Conservation (phyloP, 2,797 vertebrate genomes). For the Melanotaenia maccullochi region DNA sequence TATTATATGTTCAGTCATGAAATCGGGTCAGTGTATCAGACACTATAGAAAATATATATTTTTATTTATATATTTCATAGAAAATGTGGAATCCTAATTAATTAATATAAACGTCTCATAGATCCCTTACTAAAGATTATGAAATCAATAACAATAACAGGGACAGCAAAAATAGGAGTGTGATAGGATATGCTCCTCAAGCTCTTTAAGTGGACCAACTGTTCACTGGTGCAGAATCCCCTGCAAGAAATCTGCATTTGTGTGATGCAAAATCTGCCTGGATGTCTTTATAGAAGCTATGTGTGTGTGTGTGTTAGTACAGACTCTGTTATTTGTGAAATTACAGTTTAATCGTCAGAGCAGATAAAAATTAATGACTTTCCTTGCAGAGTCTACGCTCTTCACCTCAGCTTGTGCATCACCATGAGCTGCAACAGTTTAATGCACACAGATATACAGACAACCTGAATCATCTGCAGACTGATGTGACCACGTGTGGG, state of each 20-base stretch:
- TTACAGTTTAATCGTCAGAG: slow-evolving; percentile 75
- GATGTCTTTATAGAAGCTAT: not conserved
- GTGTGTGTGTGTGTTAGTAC: slow-evolving; percentile 14
- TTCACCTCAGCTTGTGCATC: slow-evolving; percentile 50
- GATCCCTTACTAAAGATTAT: not conserved
- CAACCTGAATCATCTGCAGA: slow-evolving; percentile 37
- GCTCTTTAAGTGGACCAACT: not conserved
- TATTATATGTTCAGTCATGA: not conserved
- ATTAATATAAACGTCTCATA: not conserved
- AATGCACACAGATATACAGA: slow-evolving; percentile 19
- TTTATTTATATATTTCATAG: too few species aligned
- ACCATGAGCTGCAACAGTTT: slow-evolving; percentile 23
- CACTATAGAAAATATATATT: too few species aligned
- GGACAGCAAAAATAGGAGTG: not conserved
- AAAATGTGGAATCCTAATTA: too few species aligned
- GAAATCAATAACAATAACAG: not conserved
- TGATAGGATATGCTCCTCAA: not conserved
- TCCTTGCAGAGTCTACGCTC: slow-evolving; percentile 60
- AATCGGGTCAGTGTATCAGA: not conserved
- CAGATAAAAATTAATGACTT: slow-evolving; percentile 82
- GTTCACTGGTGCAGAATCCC: not conserved
- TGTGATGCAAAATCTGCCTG: slow-evolving; percentile 8
- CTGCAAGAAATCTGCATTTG: not conserved
- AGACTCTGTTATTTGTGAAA: slow-evolving; percentile 69
- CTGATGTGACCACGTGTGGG: slow-evolving; percentile 36